Conservation (phyloP, 2,797 vertebrate species). For the Natrix natrix region DNA sequence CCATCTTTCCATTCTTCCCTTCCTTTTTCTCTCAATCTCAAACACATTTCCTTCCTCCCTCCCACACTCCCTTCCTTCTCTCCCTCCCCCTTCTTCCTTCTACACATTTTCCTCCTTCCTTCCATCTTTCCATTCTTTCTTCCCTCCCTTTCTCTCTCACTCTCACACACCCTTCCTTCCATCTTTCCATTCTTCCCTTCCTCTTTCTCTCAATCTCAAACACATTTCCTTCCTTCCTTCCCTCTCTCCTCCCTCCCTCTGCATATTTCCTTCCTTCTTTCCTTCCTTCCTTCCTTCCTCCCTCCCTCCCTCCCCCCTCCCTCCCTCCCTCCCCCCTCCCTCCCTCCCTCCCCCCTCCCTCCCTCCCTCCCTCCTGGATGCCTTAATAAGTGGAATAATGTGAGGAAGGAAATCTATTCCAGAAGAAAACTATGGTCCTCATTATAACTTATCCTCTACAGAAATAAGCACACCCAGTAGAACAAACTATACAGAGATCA, state of each 20-base stretch:
- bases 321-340: too few species aligned
- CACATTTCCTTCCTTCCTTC: too few species aligned
- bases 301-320: not conserved
- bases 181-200: not conserved
- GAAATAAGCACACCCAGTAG: not conserved
- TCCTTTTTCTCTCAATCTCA: too few species aligned
- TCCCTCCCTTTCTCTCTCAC: too few species aligned
- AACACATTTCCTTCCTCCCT: not conserved
- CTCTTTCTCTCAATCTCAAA: too few species aligned
- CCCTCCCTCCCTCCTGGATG: not conserved
- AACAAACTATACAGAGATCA: not conserved
- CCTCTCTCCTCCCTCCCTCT: too few species aligned
- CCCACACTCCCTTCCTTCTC: not conserved
- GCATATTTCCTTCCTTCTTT: not conserved
- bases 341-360: too few species aligned
- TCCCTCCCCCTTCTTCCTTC: not conserved
- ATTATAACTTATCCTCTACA: not conserved
- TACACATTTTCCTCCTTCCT: too few species aligned
- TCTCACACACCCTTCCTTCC: too few species aligned
- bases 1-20: not conserved
- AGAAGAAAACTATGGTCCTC: not conserved
- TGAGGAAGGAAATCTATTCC: not conserved
- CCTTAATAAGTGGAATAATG: not conserved
- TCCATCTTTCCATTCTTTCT: too few species aligned
- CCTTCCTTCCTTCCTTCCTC: too few species aligned